phyloP scores from a whole-genome alignment of 2,888 invertebrate species.

The Neoscelio sp. region DNA sequence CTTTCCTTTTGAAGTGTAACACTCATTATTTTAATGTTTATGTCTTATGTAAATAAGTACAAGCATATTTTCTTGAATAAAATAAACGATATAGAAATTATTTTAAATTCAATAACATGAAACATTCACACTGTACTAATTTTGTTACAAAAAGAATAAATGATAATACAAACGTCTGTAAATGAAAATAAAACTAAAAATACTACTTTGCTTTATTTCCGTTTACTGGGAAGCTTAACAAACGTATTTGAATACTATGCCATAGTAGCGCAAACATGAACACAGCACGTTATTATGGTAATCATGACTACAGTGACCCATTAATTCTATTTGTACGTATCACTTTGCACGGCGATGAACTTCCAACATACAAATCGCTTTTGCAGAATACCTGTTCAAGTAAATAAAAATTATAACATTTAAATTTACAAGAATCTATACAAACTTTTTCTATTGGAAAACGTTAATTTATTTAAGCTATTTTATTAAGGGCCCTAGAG shows the following conservation, averaged over 20 bases:
- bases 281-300: slow-evolving; percentile 62
- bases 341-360: slow-evolving; percentile 51
- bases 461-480: no score
- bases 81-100: no score
- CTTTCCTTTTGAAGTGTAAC: neutral
- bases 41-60: neutral
- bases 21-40: slow-evolving; percentile 2
- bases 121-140: no score
- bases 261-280: slow-evolving; percentile 38
- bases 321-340: slow-evolving; percentile 62
- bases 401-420: slow-evolving; percentile 12
- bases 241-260: slow-evolving; percentile 51
- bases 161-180: slow-evolving; percentile 1
- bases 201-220: no score
- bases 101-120: neutral
- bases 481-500: no score
- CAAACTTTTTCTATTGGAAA: no score
- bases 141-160: no score
- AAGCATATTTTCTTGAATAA: neutral
- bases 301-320: slow-evolving; percentile 61
- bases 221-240: slow-evolving; percentile 25
- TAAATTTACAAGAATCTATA: no score
- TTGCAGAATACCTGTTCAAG: slow-evolving; percentile 33
- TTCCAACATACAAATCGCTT: slow-evolving; percentile 21
- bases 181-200: no score